Evolutionary conservation across 2,113 vertebrate genomes (phyloP), one percentile per base, ranked within the genome.

Genomic region (Neogobius melanostomus): DNA sequence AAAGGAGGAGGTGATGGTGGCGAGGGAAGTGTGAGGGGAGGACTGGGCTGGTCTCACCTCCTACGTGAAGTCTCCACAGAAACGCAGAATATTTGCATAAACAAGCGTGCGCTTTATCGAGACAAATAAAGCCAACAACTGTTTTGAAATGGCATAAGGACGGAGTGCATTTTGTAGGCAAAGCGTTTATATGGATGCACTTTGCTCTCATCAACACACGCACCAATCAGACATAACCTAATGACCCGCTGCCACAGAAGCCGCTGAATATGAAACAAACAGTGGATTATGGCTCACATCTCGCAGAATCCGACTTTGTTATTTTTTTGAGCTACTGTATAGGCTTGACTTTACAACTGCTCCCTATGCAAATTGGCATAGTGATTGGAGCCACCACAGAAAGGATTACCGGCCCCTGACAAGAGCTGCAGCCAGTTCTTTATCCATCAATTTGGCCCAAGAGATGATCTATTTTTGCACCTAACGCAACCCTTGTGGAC

Each of bases 21-120:
- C 66, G 71, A 63, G 76, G 47, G 69, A 76, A 68, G 47, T 16
- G 64, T 56, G 69, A 74, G 81, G 74, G 85, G 76, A 80, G 79
- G 76, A 72, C 21, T 54, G 63, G 76, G 81, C 64, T 52, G 69
- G 56, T 74, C 79, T 66, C 75, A 69, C 71, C 69, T 80, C 72
- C 75, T 50, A 72, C 61, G 64, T 70, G 42, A 78, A 63, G 66
- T 83, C 82, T 80, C 84, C 75, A 83, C 65, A 66, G 75, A 82
- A 83, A 84, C 72, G 16, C 50, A 3, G 8, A 75, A 53, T 48
- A 54, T 45, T n/a, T 71, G 60, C 64, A 17, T 67, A 48, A 36
- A 69, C 72, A 59, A 0, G 57, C 62, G 63, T 21, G 65, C 64
- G 57, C 47, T 56, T 16, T 50, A 71, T 73, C 52, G 66, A 11